Evolutionary conservation across 2,113 vertebrate species (phyloP), one percentile per base, ranked within the genome.

Genomic region (Paratilapia polleni): DNA sequence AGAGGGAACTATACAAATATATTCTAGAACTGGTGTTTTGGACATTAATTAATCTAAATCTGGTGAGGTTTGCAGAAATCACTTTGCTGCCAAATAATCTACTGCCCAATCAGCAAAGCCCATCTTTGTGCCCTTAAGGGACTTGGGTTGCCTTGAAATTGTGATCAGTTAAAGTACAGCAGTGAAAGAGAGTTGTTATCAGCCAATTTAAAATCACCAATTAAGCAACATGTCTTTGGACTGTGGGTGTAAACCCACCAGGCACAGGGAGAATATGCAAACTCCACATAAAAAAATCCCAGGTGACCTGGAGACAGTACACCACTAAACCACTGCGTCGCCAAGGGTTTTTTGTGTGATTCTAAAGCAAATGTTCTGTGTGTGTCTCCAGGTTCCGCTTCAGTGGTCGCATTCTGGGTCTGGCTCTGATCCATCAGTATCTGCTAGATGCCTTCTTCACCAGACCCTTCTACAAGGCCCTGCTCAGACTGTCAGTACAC

Each of bases 371-470:
- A n/a, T 57, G 49, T 8, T 61, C 2, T 34, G 41, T 79, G 75
- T 91, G n/a, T 76, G 83, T 38, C 85, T 22, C n/a, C 86, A 99
- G 98, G 98, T 99, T 99, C 91, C 96, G 98, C 62, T 99, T 99
- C 95, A 99, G 98, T 0, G 98, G 98, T 31, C 97, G 98, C 47
- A 99, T 99, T 88, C 96, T 99, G 81, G 98, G 98, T 68, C 96
- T 99, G 91, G 98, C 98, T 87, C 95, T 99, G 84, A 99, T 99
- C 84, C 98, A 99, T 92, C 98, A 99, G 93, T 99, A 98, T 93
- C 97, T 99, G 70, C 95, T 99, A 10, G 98, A 99, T 19, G 98
- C 98, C 77, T 99, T 99, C 96, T 99, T 99, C 94, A 99, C 98
- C 7, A 95, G 98, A 77, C 98, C 98, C 0, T 99, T 99, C 96